phyloP scores from a whole-genome alignment of 1,140 invertebrate species.

The Listronotus oregonensis region DNA sequence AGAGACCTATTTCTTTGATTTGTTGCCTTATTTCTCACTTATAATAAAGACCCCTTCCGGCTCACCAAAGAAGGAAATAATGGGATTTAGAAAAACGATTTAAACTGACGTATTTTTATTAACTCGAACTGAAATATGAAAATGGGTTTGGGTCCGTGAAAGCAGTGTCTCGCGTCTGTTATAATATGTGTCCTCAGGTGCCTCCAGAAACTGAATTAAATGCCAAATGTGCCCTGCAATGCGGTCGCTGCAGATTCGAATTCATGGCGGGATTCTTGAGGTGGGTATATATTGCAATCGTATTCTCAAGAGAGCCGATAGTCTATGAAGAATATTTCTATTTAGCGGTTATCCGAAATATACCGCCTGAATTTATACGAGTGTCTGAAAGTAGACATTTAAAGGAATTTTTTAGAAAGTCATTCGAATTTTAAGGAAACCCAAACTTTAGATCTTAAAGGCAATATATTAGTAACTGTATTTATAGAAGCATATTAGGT shows the following conservation, averaged over 20 bases:
- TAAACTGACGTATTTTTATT: constrained; percentile 34
- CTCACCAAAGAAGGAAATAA: constrained; percentile 6
- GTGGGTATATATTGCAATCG: constrained; percentile 18
- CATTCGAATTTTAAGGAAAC: too few species aligned
- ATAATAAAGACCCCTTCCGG: constrained; percentile 9
- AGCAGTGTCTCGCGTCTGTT: constrained; percentile 18
- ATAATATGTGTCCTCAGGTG: constrained; percentile 39
- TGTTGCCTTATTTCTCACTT: constrained; percentile 13
- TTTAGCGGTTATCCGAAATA: constrained; percentile 3
- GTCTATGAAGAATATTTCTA: constrained; percentile 10
- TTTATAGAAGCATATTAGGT: too few species aligned
- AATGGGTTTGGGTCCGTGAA: constrained; percentile 8
- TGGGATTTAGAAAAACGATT: constrained; percentile 32
- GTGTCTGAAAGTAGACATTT: too few species aligned
- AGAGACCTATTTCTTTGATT: constrained; percentile 9
- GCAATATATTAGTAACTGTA: too few species aligned
- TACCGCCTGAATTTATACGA: too few species aligned
- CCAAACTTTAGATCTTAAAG: too few species aligned
- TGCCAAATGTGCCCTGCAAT: constrained; percentile 37
- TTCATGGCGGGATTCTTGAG: constrained; percentile 34
- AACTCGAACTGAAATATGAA: constrained; percentile 34
- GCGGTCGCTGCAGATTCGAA: constrained; percentile 37
- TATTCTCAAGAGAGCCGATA: constrained; percentile 19
- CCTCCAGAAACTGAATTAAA: constrained; percentile 34
- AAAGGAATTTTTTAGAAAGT: too few species aligned